Evolutionary conservation across 1,140 invertebrate genomes (phyloP).

Genomic region (Catajapyx aquilonaris): DNA sequence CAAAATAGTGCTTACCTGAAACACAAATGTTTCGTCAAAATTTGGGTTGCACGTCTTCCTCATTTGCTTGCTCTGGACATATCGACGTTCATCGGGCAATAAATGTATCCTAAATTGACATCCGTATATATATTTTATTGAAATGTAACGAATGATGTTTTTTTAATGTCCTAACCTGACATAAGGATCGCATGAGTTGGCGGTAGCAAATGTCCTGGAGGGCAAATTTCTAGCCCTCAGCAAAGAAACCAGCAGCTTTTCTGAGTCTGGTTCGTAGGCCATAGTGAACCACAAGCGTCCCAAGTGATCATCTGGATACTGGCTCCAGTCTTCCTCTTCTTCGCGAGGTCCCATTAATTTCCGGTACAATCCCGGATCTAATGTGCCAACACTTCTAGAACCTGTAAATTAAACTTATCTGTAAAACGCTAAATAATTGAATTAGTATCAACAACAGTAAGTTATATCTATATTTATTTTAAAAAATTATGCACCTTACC

Average conservation of each 20-base stretch:
- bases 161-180: conserved; percentile 37
- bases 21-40: conserved; percentile 57
- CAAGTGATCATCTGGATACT: conserved; percentile 44
- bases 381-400: too few relatives aligned
- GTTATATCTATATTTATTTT: too few relatives aligned
- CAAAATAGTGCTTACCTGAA: conserved; percentile 40
- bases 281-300: conserved; percentile 53
- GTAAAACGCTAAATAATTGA: too few relatives aligned
- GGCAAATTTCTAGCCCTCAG: conserved; percentile 53
- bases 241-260: conserved; percentile 46
- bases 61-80: conserved; percentile 51
- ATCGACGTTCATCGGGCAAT: conserved; percentile 51
- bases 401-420: too few relatives aligned
- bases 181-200: conserved; percentile 48
- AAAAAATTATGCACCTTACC: too few relatives aligned
- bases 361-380: too few relatives aligned
- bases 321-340: conserved; percentile 33
- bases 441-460: too few relatives aligned
- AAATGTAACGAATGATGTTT: too few relatives aligned
- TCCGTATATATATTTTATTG: too few relatives aligned
- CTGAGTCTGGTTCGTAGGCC: conserved; percentile 44
- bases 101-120: conserved; percentile 45
- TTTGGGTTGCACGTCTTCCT: conserved; percentile 62
- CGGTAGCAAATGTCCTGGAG: conserved; percentile 35
- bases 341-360: too few relatives aligned